Conservation (phyloP, 2,113 vertebrate genomes). For the Crotophaga sulcirostris region DNA sequence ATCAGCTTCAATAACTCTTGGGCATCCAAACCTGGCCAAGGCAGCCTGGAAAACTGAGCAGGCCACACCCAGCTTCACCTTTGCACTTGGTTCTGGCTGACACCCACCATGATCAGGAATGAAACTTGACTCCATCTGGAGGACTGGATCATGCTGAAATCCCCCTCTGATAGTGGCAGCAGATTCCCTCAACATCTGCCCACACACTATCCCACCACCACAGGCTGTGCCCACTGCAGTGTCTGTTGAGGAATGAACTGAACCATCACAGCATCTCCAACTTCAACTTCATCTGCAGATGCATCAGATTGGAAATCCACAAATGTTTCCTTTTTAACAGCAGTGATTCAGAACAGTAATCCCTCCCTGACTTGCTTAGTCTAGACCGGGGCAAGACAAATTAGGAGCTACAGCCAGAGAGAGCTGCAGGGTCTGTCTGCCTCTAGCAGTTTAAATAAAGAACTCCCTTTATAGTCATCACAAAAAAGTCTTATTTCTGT, state of each 20-base stretch:
- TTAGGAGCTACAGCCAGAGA: background rate
- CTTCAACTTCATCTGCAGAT: background rate
- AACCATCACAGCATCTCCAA: background rate
- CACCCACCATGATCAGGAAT: background rate
- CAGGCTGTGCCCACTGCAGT: background rate
- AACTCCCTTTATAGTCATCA: constrained; percentile 25
- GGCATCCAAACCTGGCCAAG: background rate
- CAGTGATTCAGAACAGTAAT: background rate
- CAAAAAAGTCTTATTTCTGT: background rate
- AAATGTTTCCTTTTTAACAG: background rate
- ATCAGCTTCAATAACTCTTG: background rate
- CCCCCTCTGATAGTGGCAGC: accelerated
- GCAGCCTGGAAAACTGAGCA: background rate
- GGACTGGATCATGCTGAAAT: background rate
- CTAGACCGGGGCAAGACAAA: background rate
- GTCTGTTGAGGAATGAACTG: background rate
- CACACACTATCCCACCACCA: background rate
- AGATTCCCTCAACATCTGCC: background rate
- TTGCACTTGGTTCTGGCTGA: background rate
- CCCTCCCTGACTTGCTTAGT: background rate
- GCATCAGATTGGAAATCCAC: background rate
- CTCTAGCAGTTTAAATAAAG: background rate
- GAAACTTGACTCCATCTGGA: background rate
- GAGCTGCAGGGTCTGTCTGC: background rate
- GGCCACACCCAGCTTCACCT: background rate